phyloP scores from a whole-genome alignment of 1,140 invertebrate genomes.

The Drosophila athabasca region DNA sequence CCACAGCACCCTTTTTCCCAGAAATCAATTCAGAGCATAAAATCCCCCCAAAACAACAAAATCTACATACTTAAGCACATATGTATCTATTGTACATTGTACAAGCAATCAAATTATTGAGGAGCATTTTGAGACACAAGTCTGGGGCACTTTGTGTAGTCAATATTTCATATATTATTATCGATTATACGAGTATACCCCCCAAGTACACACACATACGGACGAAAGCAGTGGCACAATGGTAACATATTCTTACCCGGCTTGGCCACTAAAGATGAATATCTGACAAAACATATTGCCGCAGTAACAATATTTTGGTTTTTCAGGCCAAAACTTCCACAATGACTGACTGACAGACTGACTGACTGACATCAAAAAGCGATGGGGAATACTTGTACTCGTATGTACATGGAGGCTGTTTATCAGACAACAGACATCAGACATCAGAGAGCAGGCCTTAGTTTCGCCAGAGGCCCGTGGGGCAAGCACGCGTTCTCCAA shows the following conservation, averaged over 20 bases:
- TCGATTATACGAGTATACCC: constrained; percentile 38
- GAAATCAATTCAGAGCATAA: constrained; percentile 5
- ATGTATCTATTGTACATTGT: constrained; percentile 9
- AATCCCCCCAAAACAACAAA: constrained; percentile 6
- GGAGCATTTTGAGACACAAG: constrained; percentile 37
- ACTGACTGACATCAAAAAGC: constrained; percentile 47
- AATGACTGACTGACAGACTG: constrained; percentile 16
- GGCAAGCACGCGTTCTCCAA: constrained; percentile 68
- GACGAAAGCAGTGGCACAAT: constrained; percentile 36
- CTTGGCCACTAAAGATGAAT: constrained; percentile 44
- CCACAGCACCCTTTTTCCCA: not conserved
- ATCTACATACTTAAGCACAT: constrained; percentile 9
- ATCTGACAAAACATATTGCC: constrained; percentile 60
- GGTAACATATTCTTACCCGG: constrained; percentile 30
- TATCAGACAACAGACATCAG: constrained; percentile 29
- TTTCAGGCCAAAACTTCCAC: constrained; percentile 39
- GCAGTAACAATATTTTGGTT: constrained; percentile 54
- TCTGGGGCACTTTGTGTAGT: constrained; percentile 27
- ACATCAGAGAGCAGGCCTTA: constrained; percentile 42
- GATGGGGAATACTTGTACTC: constrained; percentile 11
- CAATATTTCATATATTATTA: constrained; percentile 56
- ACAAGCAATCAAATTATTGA: constrained; percentile 48
- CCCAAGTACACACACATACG: constrained; percentile 10
- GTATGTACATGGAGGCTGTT: constrained; percentile 45
- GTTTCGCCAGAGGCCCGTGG: constrained; percentile 45